These are phyloP conservation scores for Chelonia mydas DNA, from an alignment of 2,797 vertebrate species.

Conservation along the genomic window DNA sequence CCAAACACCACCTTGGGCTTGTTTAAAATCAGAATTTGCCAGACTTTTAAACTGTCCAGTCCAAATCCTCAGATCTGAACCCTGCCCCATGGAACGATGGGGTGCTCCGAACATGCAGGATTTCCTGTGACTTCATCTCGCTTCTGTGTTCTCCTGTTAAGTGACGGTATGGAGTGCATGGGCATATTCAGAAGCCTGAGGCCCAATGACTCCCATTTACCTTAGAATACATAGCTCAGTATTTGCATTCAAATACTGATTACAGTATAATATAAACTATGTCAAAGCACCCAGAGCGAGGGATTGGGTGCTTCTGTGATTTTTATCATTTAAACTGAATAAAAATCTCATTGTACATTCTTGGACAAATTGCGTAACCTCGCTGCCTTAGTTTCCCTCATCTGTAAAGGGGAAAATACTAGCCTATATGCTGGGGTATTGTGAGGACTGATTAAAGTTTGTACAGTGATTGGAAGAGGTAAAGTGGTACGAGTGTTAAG, in stretches of 20 bases:
- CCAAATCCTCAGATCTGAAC: neutral
- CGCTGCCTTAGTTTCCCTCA: neutral
- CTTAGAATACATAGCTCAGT: neutral
- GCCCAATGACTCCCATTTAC: neutral
- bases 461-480: neutral
- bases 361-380: neutral
- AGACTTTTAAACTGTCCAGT: neutral
- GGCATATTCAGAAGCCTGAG: neutral
- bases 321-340: neutral
- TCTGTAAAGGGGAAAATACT: neutral
- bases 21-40: neutral
- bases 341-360: neutral
- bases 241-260: neutral
- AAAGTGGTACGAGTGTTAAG: rapidly evolving
- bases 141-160: rapidly evolving
- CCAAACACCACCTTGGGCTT: rapidly evolving
- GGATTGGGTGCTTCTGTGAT: neutral
- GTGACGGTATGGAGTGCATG: neutral
- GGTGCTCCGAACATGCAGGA: neutral
- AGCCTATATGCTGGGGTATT: rapidly evolving
- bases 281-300: rapidly evolving
- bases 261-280: neutral
- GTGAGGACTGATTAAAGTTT: neutral
- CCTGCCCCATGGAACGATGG: rapidly evolving
- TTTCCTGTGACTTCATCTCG: neutral